A percentile compares a stretch with the other conserved stretches of the same genome.
Evolutionary conservation across 2,797 vertebrate genomes (phyloP).

Genomic region (Gymnopithys bicolor): DNA sequence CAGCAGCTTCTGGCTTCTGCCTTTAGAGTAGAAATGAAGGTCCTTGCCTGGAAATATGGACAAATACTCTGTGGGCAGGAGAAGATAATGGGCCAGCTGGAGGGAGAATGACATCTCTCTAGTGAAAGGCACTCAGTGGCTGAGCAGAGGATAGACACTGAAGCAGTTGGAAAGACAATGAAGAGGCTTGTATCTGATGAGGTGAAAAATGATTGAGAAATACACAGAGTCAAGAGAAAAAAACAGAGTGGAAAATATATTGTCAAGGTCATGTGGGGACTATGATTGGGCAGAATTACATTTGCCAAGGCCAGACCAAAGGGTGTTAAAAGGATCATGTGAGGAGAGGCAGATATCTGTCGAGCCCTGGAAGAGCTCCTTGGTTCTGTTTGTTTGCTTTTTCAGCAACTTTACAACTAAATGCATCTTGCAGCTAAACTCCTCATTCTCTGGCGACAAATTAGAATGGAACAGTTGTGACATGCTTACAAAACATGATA

Average conservation of each 20-base stretch:
- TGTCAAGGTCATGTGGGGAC: too few relatives aligned
- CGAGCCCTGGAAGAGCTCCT: not conserved
- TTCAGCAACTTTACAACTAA: not conserved
- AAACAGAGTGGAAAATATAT: not conserved
- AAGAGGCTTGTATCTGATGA: not conserved
- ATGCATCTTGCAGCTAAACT: not conserved
- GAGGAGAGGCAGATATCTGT: not conserved
- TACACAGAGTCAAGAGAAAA: not conserved
- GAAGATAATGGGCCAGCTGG: not conserved
- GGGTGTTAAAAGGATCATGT: rapidly evolving
- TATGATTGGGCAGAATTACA: not conserved
- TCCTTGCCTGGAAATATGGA: not conserved
- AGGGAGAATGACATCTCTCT: not conserved
- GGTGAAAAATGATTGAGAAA: not conserved
- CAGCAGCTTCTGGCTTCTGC: not conserved
- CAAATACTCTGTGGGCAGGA: not conserved
- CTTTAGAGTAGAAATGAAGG: not conserved
- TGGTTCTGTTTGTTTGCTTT: not conserved
- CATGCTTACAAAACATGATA: not conserved
- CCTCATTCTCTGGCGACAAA: not conserved
- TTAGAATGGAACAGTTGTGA: not conserved
- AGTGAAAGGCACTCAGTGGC: not conserved
- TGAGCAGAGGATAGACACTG: not conserved
- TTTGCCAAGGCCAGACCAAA: not conserved
- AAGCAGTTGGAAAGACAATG: not conserved